These are phyloP conservation scores for Heliconius hermathena DNA, from an alignment of 1,140 invertebrate species.

Conservation along the genomic window DNA sequence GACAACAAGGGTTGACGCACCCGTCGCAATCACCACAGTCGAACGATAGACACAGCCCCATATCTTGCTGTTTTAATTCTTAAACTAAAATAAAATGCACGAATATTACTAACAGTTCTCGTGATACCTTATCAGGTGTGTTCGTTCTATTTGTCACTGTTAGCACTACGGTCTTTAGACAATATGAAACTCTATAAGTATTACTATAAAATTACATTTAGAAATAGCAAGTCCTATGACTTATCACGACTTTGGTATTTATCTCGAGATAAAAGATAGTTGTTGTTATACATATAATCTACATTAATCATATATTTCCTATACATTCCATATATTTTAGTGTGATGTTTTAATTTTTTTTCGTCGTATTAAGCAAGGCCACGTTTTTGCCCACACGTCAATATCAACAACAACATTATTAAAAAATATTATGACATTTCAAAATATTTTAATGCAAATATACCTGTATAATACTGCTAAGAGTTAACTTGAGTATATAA, in stretches of 20 bases:
- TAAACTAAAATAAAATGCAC: constrained; percentile 56
- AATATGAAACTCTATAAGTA: constrained; percentile 37
- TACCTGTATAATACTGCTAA: no score
- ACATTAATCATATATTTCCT: constrained; percentile 20
- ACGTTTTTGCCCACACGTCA: neutral
- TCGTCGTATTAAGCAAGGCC: neutral
- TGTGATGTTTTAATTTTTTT: neutral
- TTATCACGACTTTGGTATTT: constrained; percentile 28
- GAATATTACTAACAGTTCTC: constrained; percentile 33
- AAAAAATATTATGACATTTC: neutral
- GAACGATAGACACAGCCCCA: constrained; percentile 74
- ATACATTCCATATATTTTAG: neutral
- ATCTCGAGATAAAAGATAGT: constrained; percentile 49
- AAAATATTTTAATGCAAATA: no score
- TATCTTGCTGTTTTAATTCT: constrained; percentile 47
- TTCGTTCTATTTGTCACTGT: constrained; percentile 23
- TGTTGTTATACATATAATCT: constrained; percentile 5
- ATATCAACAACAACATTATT: no score
- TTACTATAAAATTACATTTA: constrained; percentile 17
- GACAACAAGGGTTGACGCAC: constrained; percentile 68
- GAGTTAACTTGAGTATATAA: no score
- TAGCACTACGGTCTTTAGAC: neutral
- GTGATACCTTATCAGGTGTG: constrained; percentile 40
- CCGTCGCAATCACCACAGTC: constrained; percentile 70
- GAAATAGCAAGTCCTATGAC: constrained; percentile 1